Conservation (phyloP, 2,888 invertebrate species). For the Hypolimnas misippus region DNA sequence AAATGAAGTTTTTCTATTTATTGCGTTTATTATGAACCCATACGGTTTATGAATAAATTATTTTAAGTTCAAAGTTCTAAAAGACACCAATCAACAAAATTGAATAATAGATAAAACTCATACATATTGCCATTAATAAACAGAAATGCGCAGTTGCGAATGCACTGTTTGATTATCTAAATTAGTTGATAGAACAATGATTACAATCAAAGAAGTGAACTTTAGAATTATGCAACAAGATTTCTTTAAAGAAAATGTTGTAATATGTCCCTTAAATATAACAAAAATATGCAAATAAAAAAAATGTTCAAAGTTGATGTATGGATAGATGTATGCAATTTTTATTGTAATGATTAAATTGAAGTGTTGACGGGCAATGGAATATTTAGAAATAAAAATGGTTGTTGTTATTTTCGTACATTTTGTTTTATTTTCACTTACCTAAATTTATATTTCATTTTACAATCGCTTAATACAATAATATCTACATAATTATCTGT, state of each 20-base stretch:
- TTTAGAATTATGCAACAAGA: slow-evolving; percentile 25
- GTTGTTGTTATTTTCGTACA: slow-evolving; percentile 60
- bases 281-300: neutral
- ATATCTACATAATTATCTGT: too few relatives aligned
- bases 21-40: neutral
- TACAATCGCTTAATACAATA: neutral
- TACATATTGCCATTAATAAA: neutral
- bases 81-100: neutral
- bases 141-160: slow-evolving; percentile 19
- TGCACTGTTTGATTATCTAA: slow-evolving; percentile 36
- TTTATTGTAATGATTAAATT: slow-evolving; percentile 52
- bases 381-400: slow-evolving; percentile 63
- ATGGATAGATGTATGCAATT: slow-evolving; percentile 45
- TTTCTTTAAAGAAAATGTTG: neutral
- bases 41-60: neutral
- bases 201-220: slow-evolving; percentile 32
- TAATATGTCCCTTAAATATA: neutral
- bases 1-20: neutral
- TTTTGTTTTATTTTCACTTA: slow-evolving; percentile 46
- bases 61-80: neutral
- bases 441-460: neutral
- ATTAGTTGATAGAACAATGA: slow-evolving; percentile 33
- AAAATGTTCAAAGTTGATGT: slow-evolving; percentile 14
- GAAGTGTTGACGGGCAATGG: slow-evolving; percentile 59
- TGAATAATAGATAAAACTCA: neutral